Percentiles rank a stretch among this genome's conserved stretches.
Evolutionary conservation across 1,140 invertebrate species (phyloP).

Genomic region (Bombus vancouverensis): DNA sequence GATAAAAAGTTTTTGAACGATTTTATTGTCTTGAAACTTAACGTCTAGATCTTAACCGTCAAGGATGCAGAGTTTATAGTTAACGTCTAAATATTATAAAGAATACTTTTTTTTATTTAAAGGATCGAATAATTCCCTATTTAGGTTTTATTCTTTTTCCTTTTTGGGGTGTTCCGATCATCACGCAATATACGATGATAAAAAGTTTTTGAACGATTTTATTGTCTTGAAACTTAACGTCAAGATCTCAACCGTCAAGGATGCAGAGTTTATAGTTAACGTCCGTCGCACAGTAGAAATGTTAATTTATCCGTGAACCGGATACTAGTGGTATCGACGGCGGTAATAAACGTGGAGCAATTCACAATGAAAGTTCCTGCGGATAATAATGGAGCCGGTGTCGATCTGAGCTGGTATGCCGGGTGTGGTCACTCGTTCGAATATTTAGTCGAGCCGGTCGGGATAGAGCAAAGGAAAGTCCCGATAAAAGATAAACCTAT

Average conservation of each 20-base stretch:
- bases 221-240: background rate
- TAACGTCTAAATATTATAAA: no score
- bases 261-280: constrained; percentile 23
- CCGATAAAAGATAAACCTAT: constrained; percentile 74
- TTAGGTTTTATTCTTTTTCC: no score
- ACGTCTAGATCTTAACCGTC: no score
- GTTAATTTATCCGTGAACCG: constrained; percentile 47
- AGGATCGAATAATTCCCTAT: no score
- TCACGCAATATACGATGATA: no score
- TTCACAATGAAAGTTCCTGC: constrained; percentile 60
- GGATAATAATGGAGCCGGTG: constrained; percentile 51
- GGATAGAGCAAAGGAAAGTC: constrained; percentile 48
- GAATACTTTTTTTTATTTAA: no score
- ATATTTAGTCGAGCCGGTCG: constrained; percentile 58
- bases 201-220: background rate
- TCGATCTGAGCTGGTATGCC: constrained; percentile 69
- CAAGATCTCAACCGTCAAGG: background rate
- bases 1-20: no score
- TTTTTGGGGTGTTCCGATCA: no score
- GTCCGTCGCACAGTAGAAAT: constrained; percentile 31
- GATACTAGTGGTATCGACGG: constrained; percentile 37
- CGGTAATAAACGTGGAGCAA: constrained; percentile 47
- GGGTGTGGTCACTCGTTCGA: constrained; percentile 74
- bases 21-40: no score
- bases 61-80: background rate